Evolutionary conservation across 2,888 invertebrate genomes (phyloP), one percentile per base, ranked within the genome.

Genomic region (Mystacides longicornis): DNA sequence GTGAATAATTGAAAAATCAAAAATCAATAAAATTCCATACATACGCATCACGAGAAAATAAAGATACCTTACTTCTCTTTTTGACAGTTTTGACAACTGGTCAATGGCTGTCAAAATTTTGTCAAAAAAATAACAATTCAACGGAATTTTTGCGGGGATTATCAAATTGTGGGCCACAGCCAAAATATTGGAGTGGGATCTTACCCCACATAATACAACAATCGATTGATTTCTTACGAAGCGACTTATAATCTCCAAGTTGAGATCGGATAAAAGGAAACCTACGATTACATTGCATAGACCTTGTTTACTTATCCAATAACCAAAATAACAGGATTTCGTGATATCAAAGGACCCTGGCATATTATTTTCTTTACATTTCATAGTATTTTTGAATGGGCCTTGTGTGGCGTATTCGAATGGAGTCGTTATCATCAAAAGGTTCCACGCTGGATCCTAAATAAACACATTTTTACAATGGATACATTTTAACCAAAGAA

Each of bases 401-500:
- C 37, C 37, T 14, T 11, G 27, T 11, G n/a, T n/a, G n/a, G n/a
- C 11, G 11, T 3, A 37, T 7, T n/a, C 37, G 37, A 37, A 37
- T 37, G 37, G 16, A 37, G 37, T 37, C 37, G 37, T 37, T 37
- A 37, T 37, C 37, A 37, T 37, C 37, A 37, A 37, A 37, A 37
- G 37, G 37, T 37, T 37, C 37, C 37, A 37, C 14, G 37, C n/a
- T n/a, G n/a, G 14, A 37, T 37, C 37, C 37, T 37, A 37, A 37
- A 16, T 37, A 37, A 37, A 37, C 37, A 37, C 37, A 3, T 37
- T 37, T 14, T 37, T 16, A 37, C 37, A 37, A 37, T 37, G 37
- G 37, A 37, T 37, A 37, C 37, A 37, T 37, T 37, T 37, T 37
- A 37, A 37, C 37, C 37, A 37, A 37, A 37, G 37, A 37, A 37